A percentile compares a stretch with the other conserved stretches of the same genome.
Evolutionary conservation across 2,888 invertebrate species (phyloP).

Genomic region (Morpho helenor): DNA sequence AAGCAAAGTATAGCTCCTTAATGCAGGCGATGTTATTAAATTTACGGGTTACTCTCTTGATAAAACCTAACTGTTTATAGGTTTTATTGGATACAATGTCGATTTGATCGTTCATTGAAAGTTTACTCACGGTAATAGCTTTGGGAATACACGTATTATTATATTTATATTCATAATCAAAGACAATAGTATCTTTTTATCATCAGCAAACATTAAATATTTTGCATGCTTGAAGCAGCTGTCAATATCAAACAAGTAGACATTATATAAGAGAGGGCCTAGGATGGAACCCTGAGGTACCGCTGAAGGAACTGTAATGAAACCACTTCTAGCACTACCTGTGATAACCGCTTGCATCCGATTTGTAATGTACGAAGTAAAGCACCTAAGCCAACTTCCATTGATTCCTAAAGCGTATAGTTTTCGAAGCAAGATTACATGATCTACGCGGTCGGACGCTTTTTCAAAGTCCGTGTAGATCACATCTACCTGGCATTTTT

Average conservation of each 20-base stretch:
- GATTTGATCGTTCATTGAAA: not conserved
- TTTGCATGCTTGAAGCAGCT: constrained; percentile 8
- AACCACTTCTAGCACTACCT: constrained; percentile 12
- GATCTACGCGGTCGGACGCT: no score
- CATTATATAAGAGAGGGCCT: constrained; percentile 26
- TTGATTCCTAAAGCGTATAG: constrained; percentile 15
- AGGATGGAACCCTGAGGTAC: constrained; percentile 31
- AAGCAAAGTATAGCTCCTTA: not conserved
- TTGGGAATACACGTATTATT: not conserved
- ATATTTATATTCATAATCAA: not conserved
- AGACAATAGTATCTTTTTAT: constrained; percentile 18
- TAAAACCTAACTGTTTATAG: no score
- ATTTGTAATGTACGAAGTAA: constrained; percentile 22
- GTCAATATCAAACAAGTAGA: constrained; percentile 24
- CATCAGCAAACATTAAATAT: constrained; percentile 18
- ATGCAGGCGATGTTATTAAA: not conserved
- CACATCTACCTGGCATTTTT: constrained; percentile 17
- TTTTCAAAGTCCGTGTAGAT: no score
- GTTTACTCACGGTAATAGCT: not conserved
- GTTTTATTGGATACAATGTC: not conserved
- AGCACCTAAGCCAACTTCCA: constrained; percentile 21
- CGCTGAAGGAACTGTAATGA: constrained; percentile 21
- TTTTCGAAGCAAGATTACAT: constrained; percentile 26
- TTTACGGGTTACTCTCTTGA: no score
- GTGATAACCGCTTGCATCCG: constrained; percentile 15